Base-by-base conservation (phyloP, 2,888 invertebrate species). In the Euplagia quadripunctaria region DNA sequence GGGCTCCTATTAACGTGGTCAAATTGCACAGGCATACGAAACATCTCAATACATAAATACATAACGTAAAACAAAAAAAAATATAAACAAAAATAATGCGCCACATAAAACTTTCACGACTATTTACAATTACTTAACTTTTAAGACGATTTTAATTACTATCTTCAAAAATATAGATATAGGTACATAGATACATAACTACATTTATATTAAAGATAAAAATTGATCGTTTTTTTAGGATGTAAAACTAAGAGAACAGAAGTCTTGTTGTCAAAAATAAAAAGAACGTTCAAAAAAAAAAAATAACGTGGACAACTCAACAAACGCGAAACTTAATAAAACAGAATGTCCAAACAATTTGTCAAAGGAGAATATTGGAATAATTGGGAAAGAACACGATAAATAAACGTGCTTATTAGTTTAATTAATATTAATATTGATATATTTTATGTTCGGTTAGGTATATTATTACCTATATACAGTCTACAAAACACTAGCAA, bases 81-180 rank as follows among this genome's bases (percentile, higher is more conserved):
- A 86, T 90, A 92, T 89, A 89, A 92, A 92, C 89, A 92, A 91
- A 93, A 88, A 90, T 87, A 94, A 94, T 94, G 91, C 94, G 95
- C 94, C 94, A 95, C 95, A 90, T 94, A 95, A 93, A 95, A 93
- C 94, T 92, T 94, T 93, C 94, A 94, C 94, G 85, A 94, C 92
- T 95, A 95, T 95, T 89, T 95, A 95, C 95, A 94, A 78, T 92
- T 92, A 94, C 93, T 92, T 94, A 94, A 87, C 69, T 84, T 88
- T 90, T 93, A 93, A 92, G 92, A 94, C 90, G 89, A 88, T 92
- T 89, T 91, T 93, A 92, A 90, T 92, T 88, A 91, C 93, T 94
- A 94, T 94, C 90, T 93, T 94, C 88, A 94, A 94, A 94, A 94
- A 94, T 94, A 94, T 94, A 94, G 93, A 93, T 94, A 93, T 94